A percentile compares a stretch with the other conserved stretches of the same genome.
Evolutionary conservation across 2,888 invertebrate species (phyloP).

Genomic region (Minunthozetes semirufus): DNA sequence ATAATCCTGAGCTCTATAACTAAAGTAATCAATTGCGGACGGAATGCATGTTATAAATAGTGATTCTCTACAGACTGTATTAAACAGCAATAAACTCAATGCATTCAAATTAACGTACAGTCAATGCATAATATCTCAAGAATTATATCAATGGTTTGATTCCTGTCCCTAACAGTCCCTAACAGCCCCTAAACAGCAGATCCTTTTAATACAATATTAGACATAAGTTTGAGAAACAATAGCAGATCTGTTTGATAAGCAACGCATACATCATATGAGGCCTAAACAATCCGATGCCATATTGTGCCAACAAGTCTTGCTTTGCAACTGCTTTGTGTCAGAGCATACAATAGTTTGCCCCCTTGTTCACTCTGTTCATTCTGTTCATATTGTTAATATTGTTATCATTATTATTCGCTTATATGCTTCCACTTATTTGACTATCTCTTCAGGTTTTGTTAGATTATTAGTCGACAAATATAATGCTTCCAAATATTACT

Average conservation of each 20-base stretch:
- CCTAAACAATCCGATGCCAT: neutral
- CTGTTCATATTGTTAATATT: neutral
- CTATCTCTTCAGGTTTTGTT: slow-evolving; percentile 1
- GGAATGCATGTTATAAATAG: slow-evolving; percentile 8
- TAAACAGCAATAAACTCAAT: slow-evolving; percentile 2
- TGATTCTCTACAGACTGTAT: neutral
- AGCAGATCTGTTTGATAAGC: neutral
- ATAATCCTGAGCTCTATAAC: slow-evolving; percentile 1
- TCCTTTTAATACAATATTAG: neutral
- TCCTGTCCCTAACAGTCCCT: neutral
- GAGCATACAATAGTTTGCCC: neutral
- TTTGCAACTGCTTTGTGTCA: neutral
- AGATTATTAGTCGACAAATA: slow-evolving; percentile 5
- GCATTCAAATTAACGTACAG: neutral
- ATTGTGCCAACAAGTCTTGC: neutral
- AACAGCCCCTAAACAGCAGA: neutral
- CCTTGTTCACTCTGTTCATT: neutral
- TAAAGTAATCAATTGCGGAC: slow-evolving; percentile 22
- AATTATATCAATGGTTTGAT: neutral
- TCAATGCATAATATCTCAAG: neutral
- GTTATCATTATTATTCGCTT: slow-evolving; percentile 12
- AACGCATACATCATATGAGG: neutral
- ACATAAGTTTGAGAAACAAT: neutral
- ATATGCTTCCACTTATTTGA: slow-evolving; percentile 17
- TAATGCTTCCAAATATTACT: neutral